Conservation (phyloP, 2,113 vertebrate species). For the Tragelaphus strepsiceros region DNA sequence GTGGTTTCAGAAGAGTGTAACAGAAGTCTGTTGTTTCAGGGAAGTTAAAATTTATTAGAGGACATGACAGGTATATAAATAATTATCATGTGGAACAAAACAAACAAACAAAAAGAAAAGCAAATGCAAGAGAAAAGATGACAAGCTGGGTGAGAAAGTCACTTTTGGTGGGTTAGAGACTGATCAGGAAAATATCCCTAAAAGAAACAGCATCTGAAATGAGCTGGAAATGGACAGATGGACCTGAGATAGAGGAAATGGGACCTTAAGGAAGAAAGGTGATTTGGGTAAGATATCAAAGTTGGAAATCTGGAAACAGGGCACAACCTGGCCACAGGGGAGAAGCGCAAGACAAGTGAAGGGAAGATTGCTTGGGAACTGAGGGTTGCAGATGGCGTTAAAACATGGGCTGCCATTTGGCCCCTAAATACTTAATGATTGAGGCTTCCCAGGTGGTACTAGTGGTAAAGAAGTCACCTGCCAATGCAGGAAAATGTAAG, state of each 20-base stretch:
- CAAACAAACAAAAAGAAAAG: not conserved
- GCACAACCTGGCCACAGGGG: not conserved
- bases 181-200: not conserved
- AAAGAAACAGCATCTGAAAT: not conserved
- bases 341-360: rapidly evolving
- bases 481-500: not conserved
- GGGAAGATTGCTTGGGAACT: not conserved
- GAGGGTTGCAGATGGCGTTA: not conserved
- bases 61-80: not conserved
- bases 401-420: not conserved
- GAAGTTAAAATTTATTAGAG: not conserved
- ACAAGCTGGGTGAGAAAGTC: not conserved
- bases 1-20: not conserved
- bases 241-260: not conserved
- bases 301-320: not conserved
- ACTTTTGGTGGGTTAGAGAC: not conserved
- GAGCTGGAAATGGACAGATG: not conserved
- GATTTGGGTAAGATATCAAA: not conserved
- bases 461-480: not conserved
- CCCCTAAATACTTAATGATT: not conserved
- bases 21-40: not conserved
- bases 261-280: not conserved
- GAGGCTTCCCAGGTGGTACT: not conserved
- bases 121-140: not conserved
- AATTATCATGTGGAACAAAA: not conserved